phyloP scores from a whole-genome alignment of 2,797 vertebrate species.

The Gadopsis bispinosus region DNA sequence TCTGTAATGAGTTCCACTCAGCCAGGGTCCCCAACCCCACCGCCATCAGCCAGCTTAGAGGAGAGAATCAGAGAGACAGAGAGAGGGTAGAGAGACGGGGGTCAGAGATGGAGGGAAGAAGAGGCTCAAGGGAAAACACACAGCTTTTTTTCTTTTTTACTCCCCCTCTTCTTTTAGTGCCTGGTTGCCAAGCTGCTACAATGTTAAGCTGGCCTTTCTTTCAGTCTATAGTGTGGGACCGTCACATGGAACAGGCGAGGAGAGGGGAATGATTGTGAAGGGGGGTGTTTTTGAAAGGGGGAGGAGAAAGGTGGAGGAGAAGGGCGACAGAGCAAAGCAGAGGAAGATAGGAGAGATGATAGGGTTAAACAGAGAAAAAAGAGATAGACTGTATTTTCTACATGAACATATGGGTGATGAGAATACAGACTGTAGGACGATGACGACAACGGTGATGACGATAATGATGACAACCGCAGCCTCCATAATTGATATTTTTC shows the following conservation, averaged over 20 bases:
- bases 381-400: constrained; percentile 44
- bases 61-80: constrained; percentile 81
- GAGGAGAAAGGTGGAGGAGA: constrained; percentile 47
- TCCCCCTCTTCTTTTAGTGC: constrained; percentile 69
- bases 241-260: constrained; percentile 65
- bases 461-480: constrained; percentile 19
- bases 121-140: constrained; percentile 80
- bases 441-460: constrained; percentile 37
- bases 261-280: constrained; percentile 56
- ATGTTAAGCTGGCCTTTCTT: constrained; percentile 86
- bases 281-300: constrained; percentile 38
- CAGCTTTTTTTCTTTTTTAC: constrained; percentile 59
- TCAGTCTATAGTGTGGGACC: constrained; percentile 74
- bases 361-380: constrained; percentile 62
- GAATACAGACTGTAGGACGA: constrained; percentile 32
- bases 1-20: constrained; percentile 87
- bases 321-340: constrained; percentile 50
- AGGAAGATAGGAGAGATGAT: constrained; percentile 64
- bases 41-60: constrained; percentile 81
- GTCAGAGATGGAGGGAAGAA: constrained; percentile 81
- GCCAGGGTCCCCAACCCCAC: constrained; percentile 81
- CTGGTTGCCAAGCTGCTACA: constrained; percentile 83
- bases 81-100: constrained; percentile 75
- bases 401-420: constrained; percentile 53
- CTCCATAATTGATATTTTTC: constrained; percentile 41